Evolutionary conservation across 2,113 vertebrate genomes (phyloP).

Genomic region (Aleadryas rufinucha): DNA sequence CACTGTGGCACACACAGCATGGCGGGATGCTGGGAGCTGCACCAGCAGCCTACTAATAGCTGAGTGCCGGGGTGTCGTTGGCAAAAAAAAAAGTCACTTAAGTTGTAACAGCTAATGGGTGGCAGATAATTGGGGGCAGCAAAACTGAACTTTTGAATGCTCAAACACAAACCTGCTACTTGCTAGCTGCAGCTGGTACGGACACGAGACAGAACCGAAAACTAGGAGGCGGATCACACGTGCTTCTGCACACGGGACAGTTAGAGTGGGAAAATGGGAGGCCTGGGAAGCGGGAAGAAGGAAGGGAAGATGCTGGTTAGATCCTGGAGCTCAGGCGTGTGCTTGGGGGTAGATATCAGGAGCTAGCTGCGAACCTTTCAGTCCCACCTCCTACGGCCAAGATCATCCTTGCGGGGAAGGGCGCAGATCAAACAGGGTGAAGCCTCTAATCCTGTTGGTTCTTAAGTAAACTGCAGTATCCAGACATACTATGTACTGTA

Average conservation of each 20-base stretch:
- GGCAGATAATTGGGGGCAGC: neutral
- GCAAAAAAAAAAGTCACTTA: neutral
- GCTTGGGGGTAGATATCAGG: neutral
- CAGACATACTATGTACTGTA: neutral
- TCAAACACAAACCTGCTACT: neutral
- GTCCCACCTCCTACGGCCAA: neutral
- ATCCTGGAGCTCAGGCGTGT: neutral
- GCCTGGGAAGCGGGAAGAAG: neutral
- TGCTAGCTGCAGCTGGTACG: neutral
- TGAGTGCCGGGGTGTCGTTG: neutral
- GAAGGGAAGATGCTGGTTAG: neutral
- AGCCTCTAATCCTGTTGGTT: rapidly evolving
- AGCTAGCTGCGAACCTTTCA: neutral
- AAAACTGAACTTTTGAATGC: neutral
- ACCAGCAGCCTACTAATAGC: neutral
- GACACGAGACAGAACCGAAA: rapidly evolving
- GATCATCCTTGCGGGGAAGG: neutral
- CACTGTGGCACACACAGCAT: neutral
- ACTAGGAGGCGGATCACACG: rapidly evolving
- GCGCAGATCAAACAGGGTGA: neutral
- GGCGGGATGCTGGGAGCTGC: neutral
- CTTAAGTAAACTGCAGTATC: neutral
- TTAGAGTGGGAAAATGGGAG: neutral
- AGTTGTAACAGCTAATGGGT: neutral
- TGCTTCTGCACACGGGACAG: rapidly evolving